Base-by-base conservation (phyloP, 64 coral and sea anemone genomes). In the Anthopleura sola region DNA sequence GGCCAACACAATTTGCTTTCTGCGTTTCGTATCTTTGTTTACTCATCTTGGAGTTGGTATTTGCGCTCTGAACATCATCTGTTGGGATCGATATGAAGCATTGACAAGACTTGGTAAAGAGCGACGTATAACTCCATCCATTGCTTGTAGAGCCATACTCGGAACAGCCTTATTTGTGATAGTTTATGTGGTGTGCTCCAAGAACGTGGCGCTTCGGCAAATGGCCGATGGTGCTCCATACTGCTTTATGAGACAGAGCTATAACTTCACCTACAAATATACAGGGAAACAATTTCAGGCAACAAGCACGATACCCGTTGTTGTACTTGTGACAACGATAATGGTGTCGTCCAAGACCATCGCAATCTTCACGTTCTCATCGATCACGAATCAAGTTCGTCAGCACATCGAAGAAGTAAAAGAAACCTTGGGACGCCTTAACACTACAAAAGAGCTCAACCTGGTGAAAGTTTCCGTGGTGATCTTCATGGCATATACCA, bases 71-170 rank as follows among this genome's bases (percentile, higher is more conserved):
- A 68, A 68, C 62, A 68, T 68, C 24, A 68, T 68, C 62, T 68
- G 62, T 26, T 68, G 62, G 62, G 62, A 68, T 68, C 62, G 62
- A 29, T 68, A 68, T 68, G 62, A 68, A 68, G 62, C 62, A 6
- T 23, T 68, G 62, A 68, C 62, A 3, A 29, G 66, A 29, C 66
- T 71, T 16, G 28, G n/a, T 32, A 29, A 32, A 71, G 66, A 71
- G 28, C 66, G 66, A 71, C 66, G 66, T 4, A 71, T 71, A n/a
- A 71, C 66, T 71, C 66, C 66, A n/a, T 71, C 66, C 26, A 29
- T 71, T 71, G 66, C 66, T 14, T 26, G 10, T 34, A 71, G 13
- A 34, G 66, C 28, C 7, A 71, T 71, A 34, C 11, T 71, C 10
- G 66, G 66, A 71, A 71, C 66, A 14, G 66, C 66, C 13, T 16